A percentile compares a stretch with the other conserved stretches of the same genome.
phyloP scores from a whole-genome alignment of 1,140 invertebrate genomes.

The Atta cephalotes region DNA sequence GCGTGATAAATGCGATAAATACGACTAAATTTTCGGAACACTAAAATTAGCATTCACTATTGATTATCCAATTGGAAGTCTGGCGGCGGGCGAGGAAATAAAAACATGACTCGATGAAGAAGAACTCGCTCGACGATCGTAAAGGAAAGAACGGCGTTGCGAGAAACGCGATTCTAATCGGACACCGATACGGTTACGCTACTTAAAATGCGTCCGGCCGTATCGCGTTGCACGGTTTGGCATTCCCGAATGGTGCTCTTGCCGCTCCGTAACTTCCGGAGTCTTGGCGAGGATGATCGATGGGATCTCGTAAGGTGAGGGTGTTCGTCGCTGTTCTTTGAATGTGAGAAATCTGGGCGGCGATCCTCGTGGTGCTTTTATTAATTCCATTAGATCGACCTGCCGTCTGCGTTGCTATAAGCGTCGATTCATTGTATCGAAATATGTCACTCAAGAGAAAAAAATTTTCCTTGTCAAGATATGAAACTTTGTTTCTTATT shows the following conservation, averaged over 20 bases:
- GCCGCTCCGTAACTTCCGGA: slow-evolving; percentile 37
- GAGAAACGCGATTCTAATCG: slow-evolving; percentile 22
- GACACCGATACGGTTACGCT: slow-evolving; percentile 46
- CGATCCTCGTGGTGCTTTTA: slow-evolving; percentile 11
- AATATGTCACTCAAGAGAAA: background rate
- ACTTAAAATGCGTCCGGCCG: slow-evolving; percentile 56
- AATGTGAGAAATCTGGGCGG: slow-evolving; percentile 40
- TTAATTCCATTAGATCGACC: slow-evolving; percentile 18
- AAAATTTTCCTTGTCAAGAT: background rate
- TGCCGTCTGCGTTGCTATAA: background rate
- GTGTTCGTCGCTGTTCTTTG: slow-evolving; percentile 31
- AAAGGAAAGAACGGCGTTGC: slow-evolving; percentile 22
- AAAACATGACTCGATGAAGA: slow-evolving; percentile 39
- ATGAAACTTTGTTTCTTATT: background rate
- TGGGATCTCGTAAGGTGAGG: slow-evolving; percentile 58
- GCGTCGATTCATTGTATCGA: background rate
- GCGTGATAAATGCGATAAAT: background rate
- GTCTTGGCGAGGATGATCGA: slow-evolving; percentile 61
- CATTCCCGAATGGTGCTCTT: slow-evolving; percentile 31
- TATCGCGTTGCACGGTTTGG: slow-evolving; percentile 60
- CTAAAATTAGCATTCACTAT: slow-evolving; percentile 49
- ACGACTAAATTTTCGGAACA: background rate
- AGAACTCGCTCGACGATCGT: background rate
- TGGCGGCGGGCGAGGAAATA: slow-evolving; percentile 11
- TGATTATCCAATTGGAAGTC: slow-evolving; percentile 39